Conservation (phyloP, 2,797 vertebrate genomes). For the Emys orbicularis region DNA sequence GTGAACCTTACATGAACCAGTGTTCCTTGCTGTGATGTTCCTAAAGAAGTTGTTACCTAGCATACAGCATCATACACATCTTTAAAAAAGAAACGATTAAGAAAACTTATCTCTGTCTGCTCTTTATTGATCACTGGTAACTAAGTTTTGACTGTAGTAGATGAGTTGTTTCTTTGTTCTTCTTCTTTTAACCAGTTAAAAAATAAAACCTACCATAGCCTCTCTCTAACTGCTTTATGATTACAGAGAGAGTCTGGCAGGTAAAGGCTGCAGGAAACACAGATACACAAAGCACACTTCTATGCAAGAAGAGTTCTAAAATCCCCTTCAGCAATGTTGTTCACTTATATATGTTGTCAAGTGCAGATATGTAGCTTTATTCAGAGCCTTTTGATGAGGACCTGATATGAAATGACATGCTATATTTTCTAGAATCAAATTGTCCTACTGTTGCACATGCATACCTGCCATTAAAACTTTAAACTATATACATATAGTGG, state of each 20-base stretch:
- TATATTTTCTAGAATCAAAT: not conserved
- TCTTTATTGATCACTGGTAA: constrained; percentile 87
- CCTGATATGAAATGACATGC: not conserved
- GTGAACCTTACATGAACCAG: constrained; percentile 95
- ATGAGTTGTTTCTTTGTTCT: constrained; percentile 77
- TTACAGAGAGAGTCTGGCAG: constrained; percentile 29
- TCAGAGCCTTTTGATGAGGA: not conserved
- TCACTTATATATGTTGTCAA: not conserved
- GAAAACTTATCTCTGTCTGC: constrained; percentile 79
- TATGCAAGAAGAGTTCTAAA: not conserved
- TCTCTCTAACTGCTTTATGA: constrained; percentile 10
- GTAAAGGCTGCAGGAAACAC: not conserved
- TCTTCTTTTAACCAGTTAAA: constrained; percentile 51
- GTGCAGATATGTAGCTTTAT: not conserved
- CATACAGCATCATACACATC: constrained; percentile 87
- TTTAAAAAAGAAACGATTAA: constrained; percentile 85
- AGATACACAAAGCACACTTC: not conserved
- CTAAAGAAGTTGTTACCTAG: constrained; percentile 79
- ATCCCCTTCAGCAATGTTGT: not conserved
- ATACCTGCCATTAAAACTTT: not conserved
- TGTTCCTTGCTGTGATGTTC: constrained; percentile 89
- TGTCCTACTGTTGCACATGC: not conserved
- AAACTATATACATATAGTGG: not conserved
- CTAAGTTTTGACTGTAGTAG: constrained; percentile 79
- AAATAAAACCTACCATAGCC: not conserved